Conservation (phyloP, 2,797 vertebrate genomes). For the Hemibagrus guttatus region DNA sequence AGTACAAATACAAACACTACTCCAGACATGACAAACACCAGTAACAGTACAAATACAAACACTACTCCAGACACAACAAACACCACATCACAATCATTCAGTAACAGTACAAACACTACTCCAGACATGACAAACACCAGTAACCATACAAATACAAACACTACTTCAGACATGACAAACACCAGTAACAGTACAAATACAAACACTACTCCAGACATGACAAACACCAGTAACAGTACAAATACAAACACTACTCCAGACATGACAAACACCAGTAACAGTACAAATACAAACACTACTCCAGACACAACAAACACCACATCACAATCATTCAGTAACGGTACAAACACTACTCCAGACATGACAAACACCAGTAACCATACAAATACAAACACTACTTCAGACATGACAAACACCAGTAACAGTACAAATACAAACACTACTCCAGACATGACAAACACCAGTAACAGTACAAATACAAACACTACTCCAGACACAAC, state of each 20-base stretch:
- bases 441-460: not conserved
- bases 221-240: not conserved
- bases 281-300: not conserved
- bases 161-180: accelerated
- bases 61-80: not conserved
- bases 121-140: accelerated
- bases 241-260: not conserved
- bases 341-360: not conserved
- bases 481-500: not conserved
- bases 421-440: not conserved
- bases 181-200: not conserved
- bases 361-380: not conserved
- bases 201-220: not conserved
- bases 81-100: no score
- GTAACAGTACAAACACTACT: no score
- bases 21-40: no score
- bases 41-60: no score
- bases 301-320: not conserved
- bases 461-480: accelerated
- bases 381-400: not conserved
- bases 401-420: not conserved
- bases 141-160: not conserved
- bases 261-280: no score
- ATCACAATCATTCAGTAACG: no score
- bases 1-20: no score